Percentiles rank a stretch among this genome's conserved stretches.
phyloP scores from a whole-genome alignment of 2,113 vertebrate genomes.

The Australoheros scitulus region DNA sequence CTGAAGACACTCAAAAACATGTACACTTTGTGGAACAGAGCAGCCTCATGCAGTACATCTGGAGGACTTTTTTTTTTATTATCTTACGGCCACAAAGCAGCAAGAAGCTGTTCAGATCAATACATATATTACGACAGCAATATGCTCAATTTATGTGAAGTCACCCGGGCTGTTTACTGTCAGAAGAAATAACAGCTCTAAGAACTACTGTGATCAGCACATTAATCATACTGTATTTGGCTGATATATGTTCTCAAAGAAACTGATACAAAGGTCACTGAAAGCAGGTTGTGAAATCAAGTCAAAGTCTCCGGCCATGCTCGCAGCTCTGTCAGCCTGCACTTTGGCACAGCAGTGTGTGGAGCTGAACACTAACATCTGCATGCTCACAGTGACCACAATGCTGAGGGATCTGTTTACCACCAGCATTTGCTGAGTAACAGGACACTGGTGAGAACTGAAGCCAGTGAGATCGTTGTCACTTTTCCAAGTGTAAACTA shows the following conservation, averaged over 20 bases:
- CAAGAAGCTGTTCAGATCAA: no score
- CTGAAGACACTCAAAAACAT: background rate
- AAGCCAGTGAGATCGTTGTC: background rate
- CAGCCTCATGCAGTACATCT: no score
- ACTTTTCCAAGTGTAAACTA: background rate
- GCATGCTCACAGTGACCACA: background rate
- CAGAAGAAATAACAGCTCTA: background rate
- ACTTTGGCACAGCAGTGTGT: background rate
- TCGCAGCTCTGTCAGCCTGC: background rate
- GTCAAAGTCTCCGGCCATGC: background rate
- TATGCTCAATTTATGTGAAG: background rate
- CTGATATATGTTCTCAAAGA: background rate
- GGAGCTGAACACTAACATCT: background rate
- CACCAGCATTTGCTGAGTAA: background rate
- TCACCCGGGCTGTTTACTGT: background rate
- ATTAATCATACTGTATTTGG: background rate
- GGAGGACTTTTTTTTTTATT: no score
- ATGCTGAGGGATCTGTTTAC: background rate
- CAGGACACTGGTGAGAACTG: background rate
- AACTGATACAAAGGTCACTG: constrained; percentile 9
- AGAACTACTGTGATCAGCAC: background rate
- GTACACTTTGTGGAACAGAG: background rate
- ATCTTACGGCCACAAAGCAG: no score
- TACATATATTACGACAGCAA: background rate
- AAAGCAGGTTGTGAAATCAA: constrained; percentile 4